Evolutionary conservation across 2,797 vertebrate species (phyloP).

Genomic region (Natrix natrix): DNA sequence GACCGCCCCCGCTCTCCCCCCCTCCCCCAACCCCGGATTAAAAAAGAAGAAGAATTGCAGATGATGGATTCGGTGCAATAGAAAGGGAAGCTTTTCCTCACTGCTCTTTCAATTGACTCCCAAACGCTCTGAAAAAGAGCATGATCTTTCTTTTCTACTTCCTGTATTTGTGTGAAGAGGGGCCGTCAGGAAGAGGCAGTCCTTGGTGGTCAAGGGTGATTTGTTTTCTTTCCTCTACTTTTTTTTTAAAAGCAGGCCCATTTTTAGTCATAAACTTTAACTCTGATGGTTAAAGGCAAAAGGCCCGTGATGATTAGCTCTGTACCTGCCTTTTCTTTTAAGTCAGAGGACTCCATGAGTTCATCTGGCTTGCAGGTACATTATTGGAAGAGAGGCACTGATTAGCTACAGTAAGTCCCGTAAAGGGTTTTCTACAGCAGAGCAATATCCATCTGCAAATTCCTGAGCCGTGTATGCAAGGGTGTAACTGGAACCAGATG

Average conservation of each 20-base stretch:
- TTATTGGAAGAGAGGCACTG: constrained; percentile 19
- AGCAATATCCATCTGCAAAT: constrained; percentile 58
- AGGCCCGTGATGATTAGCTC: background rate
- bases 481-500: constrained; percentile 70
- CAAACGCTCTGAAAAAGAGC: constrained; percentile 55
- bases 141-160: constrained; percentile 69
- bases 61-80: constrained; percentile 35
- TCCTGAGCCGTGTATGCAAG: constrained; percentile 63
- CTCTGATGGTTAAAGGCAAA: constrained; percentile 40
- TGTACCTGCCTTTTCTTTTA: constrained; percentile 13
- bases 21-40: no score
- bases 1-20: background rate
- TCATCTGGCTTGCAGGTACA: constrained; percentile 55
- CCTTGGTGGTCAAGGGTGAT: constrained; percentile 78
- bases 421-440: constrained; percentile 54
- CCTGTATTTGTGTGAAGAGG: constrained; percentile 75
- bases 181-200: constrained; percentile 84
- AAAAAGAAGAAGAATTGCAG: constrained; percentile 13
- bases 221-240: constrained; percentile 9
- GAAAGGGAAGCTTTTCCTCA: constrained; percentile 33
- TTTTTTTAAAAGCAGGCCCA: constrained; percentile 47
- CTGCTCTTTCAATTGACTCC: constrained; percentile 10
- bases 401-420: constrained; percentile 49
- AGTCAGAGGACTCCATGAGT: background rate
- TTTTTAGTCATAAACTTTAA: constrained; percentile 57